A percentile compares a stretch with the other conserved stretches of the same genome.
Conservation (phyloP, 2,113 vertebrate species). For the Esox niger region DNA sequence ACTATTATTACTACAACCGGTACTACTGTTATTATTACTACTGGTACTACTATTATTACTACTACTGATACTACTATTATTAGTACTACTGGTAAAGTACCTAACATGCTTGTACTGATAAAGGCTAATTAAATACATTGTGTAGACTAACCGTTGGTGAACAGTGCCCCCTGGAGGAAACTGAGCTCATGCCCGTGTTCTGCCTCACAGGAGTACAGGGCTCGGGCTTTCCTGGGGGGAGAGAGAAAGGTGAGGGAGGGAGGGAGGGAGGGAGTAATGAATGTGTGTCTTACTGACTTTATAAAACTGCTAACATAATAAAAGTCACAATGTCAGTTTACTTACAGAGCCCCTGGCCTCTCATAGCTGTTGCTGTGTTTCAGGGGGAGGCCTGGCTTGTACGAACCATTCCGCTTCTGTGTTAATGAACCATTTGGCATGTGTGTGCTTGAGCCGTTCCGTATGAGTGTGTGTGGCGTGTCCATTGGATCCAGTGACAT, state of each 20-base stretch:
- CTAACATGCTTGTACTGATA: too few species aligned
- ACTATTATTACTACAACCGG: too few species aligned
- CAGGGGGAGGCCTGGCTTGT: conserved; percentile 57
- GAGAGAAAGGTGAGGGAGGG: too few species aligned
- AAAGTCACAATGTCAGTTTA: too few species aligned
- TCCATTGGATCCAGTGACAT: conserved; percentile 78
- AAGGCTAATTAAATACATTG: too few species aligned
- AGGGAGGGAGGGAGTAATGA: too few species aligned
- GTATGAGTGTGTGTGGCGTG: conserved; percentile 47
- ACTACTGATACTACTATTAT: too few species aligned
- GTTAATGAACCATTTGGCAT: conserved; percentile 66
- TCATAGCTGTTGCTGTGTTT: conserved; percentile 91
- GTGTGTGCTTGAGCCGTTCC: conserved; percentile 57
- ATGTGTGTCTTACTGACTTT: too few species aligned
- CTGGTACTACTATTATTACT: too few species aligned
- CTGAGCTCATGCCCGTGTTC: conserved; percentile 96
- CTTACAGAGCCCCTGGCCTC: conserved; percentile 91
- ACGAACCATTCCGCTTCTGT: conserved; percentile 81
- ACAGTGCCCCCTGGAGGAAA: conserved; percentile 93
- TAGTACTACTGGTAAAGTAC: too few species aligned
- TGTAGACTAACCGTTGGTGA: conserved; percentile 91
- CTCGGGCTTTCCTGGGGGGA: conserved; percentile 91
- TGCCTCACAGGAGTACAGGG: conserved; percentile 95
- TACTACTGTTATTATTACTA: too few species aligned
- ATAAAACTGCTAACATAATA: too few species aligned